Conservation (phyloP, 2,113 vertebrate species). For the Cromileptes altivelis region DNA sequence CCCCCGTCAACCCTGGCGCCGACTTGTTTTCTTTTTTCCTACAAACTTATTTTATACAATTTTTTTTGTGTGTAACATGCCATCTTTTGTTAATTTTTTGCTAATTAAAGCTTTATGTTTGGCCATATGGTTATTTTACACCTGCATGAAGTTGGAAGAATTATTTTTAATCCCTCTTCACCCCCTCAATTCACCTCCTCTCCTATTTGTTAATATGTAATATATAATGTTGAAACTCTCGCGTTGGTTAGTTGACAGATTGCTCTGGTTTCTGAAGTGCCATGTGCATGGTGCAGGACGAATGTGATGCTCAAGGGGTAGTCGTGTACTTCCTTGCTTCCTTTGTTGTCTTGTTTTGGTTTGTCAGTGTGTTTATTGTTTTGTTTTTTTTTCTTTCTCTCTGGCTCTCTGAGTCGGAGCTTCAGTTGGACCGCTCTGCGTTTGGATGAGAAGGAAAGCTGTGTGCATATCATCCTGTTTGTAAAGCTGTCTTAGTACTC, state of each 20-base stretch:
- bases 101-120: constrained; percentile 87
- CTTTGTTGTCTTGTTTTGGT: constrained; percentile 59
- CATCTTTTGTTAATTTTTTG: constrained; percentile 81
- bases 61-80: constrained; percentile 88
- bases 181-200: background rate
- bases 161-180: constrained; percentile 60
- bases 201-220: constrained; percentile 84
- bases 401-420: constrained; percentile 36
- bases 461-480: constrained; percentile 97
- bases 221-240: constrained; percentile 69
- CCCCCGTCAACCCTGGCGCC: background rate
- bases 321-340: constrained; percentile 73
- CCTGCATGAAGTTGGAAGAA: constrained; percentile 88
- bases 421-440: constrained; percentile 61
- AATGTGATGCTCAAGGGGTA: constrained; percentile 79
- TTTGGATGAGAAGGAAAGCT: constrained; percentile 82
- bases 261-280: constrained; percentile 89
- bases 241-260: constrained; percentile 51
- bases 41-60: constrained; percentile 90
- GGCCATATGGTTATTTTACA: constrained; percentile 87
- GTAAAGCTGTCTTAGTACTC: constrained; percentile 95
- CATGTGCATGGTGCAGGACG: constrained; percentile 35
- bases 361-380: constrained; percentile 79
- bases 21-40: constrained; percentile 85
- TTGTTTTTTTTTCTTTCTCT: constrained; percentile 66